A percentile compares a stretch with the other conserved stretches of the same genome.
Evolutionary conservation across 2,113 vertebrate species (phyloP).

Genomic region (Tangachromis dhanisi): DNA sequence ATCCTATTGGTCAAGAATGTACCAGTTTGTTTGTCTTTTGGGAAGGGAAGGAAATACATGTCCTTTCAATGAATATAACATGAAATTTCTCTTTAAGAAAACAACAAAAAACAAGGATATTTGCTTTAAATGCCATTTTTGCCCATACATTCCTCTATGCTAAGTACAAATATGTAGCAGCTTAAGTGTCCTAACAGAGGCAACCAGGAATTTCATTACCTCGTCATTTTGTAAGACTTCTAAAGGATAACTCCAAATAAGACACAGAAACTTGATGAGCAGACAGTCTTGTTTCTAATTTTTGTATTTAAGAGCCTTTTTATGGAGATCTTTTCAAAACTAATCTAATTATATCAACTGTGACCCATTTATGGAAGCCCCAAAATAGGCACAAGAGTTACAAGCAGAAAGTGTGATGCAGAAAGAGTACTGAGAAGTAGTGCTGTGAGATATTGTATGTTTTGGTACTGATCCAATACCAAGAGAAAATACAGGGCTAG

Average conservation of each 20-base stretch:
- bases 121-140: neutral
- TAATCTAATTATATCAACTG: neutral
- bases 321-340: neutral
- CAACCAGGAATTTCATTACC: neutral
- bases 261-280: neutral
- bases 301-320: neutral
- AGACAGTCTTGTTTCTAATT: neutral
- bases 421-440: neutral
- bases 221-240: rapidly evolving
- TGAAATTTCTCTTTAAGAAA: neutral
- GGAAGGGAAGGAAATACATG: neutral
- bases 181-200: neutral
- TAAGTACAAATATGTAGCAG: neutral
- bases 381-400: neutral
- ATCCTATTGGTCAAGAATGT: neutral
- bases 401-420: neutral
- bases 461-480: neutral
- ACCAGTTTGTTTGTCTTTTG: neutral
- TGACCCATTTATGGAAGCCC: neutral
- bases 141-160: neutral
- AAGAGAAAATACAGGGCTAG: neutral
- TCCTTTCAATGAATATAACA: neutral
- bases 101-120: neutral
- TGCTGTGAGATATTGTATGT: neutral
- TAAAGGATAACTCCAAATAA: neutral